Base-by-base conservation (phyloP, 2,797 vertebrate species). In the Enteromius mattozi region DNA sequence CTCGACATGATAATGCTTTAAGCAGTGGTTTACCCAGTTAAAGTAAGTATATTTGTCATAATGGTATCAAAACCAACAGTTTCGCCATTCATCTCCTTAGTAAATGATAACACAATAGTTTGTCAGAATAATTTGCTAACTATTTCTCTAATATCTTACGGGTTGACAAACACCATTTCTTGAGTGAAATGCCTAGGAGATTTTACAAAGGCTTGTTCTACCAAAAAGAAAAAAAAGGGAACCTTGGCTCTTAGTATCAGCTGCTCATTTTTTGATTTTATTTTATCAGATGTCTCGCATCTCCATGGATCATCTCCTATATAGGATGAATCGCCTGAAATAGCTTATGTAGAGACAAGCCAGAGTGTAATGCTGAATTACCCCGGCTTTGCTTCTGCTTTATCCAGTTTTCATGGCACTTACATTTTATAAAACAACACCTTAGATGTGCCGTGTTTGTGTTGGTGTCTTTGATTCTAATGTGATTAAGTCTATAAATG, bases 401-500 rank as follows among this genome's bases (percentile, higher is more conserved):
- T 47, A 63, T 76, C 19, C 74, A 24, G 51, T 9, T 21, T 69
- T 81, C 37, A 47, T 33, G 40, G 7, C 37, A 72, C 30, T 68
- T 42, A 33, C 27, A 16, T 75, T 82, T 37, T 9, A 47, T 56
- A 27, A 54, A 61, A 54, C 72, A 76, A 54, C 81, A 76, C 61
- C 56, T 75, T 42, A 21, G 56, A 49, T 63, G 40, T 65, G 33
- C 33, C 4, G 9, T 33, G 24, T 76, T 76, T 68, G 35, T 59
- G n/a, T n/a, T 37, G 69, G 19, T 10, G 1, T 56, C 24, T 51
- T 59, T 47, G 81, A 66, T 71, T 80, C 14, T 65, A 80, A 71
- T 72, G 54, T 56, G 72, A 86, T 86, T 86, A 83, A 45, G 35
- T 51, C 61, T 54, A 40, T 63, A 56, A 79, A 70, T 71, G 33